These are phyloP conservation scores for Dexiosoma caninum DNA, from an alignment of 2,888 invertebrate genomes.

Conservation along the genomic window DNA sequence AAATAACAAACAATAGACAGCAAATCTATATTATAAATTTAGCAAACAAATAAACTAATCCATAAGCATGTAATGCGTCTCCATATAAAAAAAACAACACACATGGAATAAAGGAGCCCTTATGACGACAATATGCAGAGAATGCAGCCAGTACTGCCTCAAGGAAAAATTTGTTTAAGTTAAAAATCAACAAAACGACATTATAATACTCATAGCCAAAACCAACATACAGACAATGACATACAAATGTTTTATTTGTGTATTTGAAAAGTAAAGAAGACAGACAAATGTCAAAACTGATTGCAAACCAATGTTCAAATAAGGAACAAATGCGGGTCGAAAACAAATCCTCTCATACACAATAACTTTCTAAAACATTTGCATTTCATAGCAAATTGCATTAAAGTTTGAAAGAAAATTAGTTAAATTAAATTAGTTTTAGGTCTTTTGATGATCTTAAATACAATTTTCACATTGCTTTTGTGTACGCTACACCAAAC, in stretches of 20 bases:
- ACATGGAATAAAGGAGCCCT: conserved; percentile 33
- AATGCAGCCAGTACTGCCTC: conserved; percentile 45
- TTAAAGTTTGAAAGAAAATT: conserved; percentile 52
- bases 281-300: conserved; percentile 60
- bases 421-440: conserved; percentile 16
- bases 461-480: not conserved
- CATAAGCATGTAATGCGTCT: not conserved
- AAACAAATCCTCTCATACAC: conserved; percentile 13
- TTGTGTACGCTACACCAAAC: not conserved
- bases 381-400: conserved; percentile 30
- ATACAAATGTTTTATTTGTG: conserved; percentile 22
- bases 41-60: conserved; percentile 22
- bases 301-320: conserved; percentile 59
- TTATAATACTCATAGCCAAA: conserved; percentile 31
- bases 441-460: not conserved
- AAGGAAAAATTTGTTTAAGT: conserved; percentile 62
- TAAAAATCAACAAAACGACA: conserved; percentile 64
- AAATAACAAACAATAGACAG: conserved; percentile 42
- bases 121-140: conserved; percentile 49
- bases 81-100: not conserved
- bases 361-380: not conserved
- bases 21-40: conserved; percentile 32
- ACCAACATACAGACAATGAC: not conserved
- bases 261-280: conserved; percentile 45
- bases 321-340: conserved; percentile 48